Evolutionary conservation across 2,888 invertebrate species (phyloP).

Genomic region (Ectemnius cavifrons): DNA sequence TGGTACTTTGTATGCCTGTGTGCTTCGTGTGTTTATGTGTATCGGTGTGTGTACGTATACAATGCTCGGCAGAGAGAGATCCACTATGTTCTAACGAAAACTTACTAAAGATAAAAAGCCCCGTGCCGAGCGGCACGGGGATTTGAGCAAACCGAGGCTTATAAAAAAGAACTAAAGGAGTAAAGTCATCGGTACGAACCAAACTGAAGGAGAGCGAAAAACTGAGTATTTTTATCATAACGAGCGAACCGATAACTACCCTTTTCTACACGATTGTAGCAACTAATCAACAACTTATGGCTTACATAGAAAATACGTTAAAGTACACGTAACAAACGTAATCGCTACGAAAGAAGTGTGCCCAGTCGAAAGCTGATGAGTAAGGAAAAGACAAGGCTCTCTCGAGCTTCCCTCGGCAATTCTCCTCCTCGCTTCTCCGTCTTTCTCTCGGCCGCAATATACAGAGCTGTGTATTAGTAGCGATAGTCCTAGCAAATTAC

Average conservation of each 20-base stretch:
- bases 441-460: no score
- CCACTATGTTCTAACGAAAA: constrained; percentile 4
- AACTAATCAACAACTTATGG: constrained; percentile 68
- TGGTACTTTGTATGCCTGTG: no score
- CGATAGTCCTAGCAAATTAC: no score
- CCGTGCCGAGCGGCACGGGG: constrained; percentile 1
- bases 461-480: no score
- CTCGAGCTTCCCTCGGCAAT: not conserved
- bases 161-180: constrained; percentile 18
- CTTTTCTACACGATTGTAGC: constrained; percentile 34
- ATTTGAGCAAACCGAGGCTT: constrained; percentile 44
- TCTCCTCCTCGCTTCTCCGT: constrained; percentile 9
- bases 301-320: constrained; percentile 50
- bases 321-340: constrained; percentile 65
- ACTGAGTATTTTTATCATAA: not conserved
- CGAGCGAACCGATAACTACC: constrained; percentile 20
- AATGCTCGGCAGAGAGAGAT: constrained; percentile 12
- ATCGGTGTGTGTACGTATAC: constrained; percentile 14
- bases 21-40: not conserved
- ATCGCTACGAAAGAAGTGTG: constrained; percentile 36
- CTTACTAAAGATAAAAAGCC: no score
- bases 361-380: constrained; percentile 26
- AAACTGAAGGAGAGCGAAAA: not conserved
- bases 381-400: not conserved
- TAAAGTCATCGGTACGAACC: constrained; percentile 16